Evolutionary conservation across 1,140 invertebrate species (phyloP), one percentile per base, ranked within the genome.

Genomic region (Nebria ingens): DNA sequence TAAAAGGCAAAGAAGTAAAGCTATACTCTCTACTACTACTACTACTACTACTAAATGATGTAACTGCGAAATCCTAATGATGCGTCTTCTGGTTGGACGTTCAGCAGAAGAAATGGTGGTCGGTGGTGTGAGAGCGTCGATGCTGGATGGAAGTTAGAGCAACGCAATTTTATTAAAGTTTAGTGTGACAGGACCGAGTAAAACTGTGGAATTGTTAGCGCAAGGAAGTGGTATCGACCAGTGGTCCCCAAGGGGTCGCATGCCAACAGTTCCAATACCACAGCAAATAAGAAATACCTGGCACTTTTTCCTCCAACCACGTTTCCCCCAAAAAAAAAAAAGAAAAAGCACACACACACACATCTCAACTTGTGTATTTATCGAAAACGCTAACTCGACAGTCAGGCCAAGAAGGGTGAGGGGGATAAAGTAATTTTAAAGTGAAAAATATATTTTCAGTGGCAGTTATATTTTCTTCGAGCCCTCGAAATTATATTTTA

Each of bases 181-280:
- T 67, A 68, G 60, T 67, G 61, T 61, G 68, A 69, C 68, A 69
- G 68, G 59, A 38, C 59, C 64, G 64, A 68, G 63, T 69, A 69
- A 68, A 69, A 68, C 66, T 67, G 63, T 60, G 62, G 66, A 69
- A 68, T 69, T 69, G 68, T 69, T 69, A 67, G 65, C 64, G 61
- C 61, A 60, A 62, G 58, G 59, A 65, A 65, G 62, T 64, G 63
- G 62, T 66, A 64, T 69, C 66, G 66, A 65, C 64, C 64, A 59
- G 55, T 45, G 57, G 54, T 64, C 63, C 63, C 64, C n/a, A 21
- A 63, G 62, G 66, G 60, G 62, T 68, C 61, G 62, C 66, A 66
- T 65, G 62, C 65, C 63, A 67, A 64, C 64, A 63, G 62, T 63
- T 63, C 59, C 64, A 64, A 67, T 68, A 66, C 66, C 63, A 61